phyloP scores from a whole-genome alignment of 2,888 invertebrate genomes.

The Drosophila siamana region DNA sequence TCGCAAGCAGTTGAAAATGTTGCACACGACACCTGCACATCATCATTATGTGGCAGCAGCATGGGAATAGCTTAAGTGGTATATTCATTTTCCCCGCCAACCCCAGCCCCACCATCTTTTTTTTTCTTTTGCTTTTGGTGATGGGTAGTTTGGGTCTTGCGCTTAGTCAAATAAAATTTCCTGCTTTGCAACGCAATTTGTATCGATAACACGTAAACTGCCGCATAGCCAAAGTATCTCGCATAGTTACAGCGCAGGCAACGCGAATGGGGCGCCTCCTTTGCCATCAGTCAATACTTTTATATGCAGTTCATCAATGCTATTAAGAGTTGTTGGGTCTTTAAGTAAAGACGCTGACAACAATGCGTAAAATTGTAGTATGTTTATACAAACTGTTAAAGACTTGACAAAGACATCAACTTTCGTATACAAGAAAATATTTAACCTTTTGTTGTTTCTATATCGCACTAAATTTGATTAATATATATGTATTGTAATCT shows the following conservation, averaged over 20 bases:
- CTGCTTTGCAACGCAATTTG: slow-evolving; percentile 67
- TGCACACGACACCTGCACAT: slow-evolving; percentile 76
- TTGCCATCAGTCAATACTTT: not conserved
- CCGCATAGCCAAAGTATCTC: slow-evolving; percentile 35
- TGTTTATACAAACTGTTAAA: too few species aligned
- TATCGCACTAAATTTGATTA: too few species aligned
- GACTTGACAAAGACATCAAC: too few species aligned
- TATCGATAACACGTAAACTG: slow-evolving; percentile 66
- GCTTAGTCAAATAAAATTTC: slow-evolving; percentile 68
- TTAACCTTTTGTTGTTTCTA: too few species aligned
- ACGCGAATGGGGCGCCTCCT: not conserved
- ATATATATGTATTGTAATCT: too few species aligned
- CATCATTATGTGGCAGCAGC: slow-evolving; percentile 75
- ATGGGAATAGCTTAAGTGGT: slow-evolving; percentile 57
- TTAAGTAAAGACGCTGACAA: not conserved
- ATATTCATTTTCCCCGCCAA: slow-evolving; percentile 39
- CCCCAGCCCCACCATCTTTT: not conserved
- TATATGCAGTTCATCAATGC: not conserved
- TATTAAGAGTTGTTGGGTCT: too few species aligned
- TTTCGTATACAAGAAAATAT: too few species aligned
- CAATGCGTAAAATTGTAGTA: too few species aligned
- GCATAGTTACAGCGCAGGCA: slow-evolving; percentile 14
- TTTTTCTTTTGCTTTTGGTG: too few species aligned
- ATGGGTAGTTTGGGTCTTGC: slow-evolving; percentile 40
- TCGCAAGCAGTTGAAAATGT: slow-evolving; percentile 58